phyloP scores from a whole-genome alignment of 1,140 invertebrate species.

The Thaumetopoea pityocampa region DNA sequence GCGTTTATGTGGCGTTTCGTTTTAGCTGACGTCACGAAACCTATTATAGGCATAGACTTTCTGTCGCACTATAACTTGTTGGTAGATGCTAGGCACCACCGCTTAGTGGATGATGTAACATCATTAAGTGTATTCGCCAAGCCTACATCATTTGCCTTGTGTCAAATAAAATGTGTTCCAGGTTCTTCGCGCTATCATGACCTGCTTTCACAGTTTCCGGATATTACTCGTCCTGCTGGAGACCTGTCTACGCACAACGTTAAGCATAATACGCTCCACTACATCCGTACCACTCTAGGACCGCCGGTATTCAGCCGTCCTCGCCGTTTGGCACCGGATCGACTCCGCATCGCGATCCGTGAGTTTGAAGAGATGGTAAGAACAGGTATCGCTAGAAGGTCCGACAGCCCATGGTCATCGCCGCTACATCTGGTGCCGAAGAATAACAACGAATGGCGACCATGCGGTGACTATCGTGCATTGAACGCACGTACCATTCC shows the following conservation, averaged over 20 bases:
- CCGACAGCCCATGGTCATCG: neutral
- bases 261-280: too few species aligned
- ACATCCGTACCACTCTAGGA: neutral
- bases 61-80: neutral
- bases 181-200: neutral
- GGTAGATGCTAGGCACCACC: neutral
- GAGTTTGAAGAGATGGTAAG: neutral
- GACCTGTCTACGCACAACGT: neutral
- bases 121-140: neutral
- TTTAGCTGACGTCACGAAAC: neutral
- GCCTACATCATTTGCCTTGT: neutral
- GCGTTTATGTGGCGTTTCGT: neutral
- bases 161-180: neutral
- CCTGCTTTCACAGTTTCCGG: neutral
- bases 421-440: neutral
- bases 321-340: neutral
- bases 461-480: neutral
- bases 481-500: neutral
- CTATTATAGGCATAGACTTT: neutral
- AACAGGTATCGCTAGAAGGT: neutral
- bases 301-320: neutral
- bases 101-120: neutral
- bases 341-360: neutral
- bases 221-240: neutral
- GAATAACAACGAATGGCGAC: neutral